Evolutionary conservation across 1,140 invertebrate species (phyloP), one percentile per base, ranked within the genome.

Genomic region (Frieseomelitta varia): DNA sequence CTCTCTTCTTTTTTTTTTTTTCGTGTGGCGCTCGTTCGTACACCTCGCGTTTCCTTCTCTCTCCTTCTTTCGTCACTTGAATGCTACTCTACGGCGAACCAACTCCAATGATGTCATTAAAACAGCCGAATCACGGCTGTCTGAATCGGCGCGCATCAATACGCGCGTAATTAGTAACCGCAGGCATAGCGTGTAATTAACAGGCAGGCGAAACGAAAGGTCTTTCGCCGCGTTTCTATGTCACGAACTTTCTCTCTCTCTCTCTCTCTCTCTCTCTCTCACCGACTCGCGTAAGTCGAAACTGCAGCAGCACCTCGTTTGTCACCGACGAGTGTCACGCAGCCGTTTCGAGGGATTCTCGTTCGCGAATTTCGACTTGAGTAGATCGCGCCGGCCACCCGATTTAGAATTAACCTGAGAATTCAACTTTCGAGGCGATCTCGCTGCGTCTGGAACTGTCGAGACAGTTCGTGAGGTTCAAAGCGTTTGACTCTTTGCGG

Each of bases 81-180:
- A 78, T 53, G n/a, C 24, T 39, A 47, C 51, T 53, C 30, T 30
- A 30, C 14, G 8, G 0, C 11, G 15, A n/a, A 19, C 19, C n/a
- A 27, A 19, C n/a, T 56, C 39, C 39, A 47, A 63, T 24, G 61
- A 58, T 61, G 19, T 77, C 81, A 77, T 83, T 77, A 77, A 83
- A 69, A 77, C n/a, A 53, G 34, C 24, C 56, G 58, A 55, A 39
- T 65, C 79, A 8, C 27, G 53, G 27, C 24, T 47, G 39, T 47
- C 53, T n/a, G 34, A 83, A 83, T 15, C 21, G 53, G 58, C 34
- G 81, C 27, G 65, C 65, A 56, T 69, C 81, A 53, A 83, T 83
- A 71, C 55, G 39, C 72, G 51, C 47, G 72, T 82, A 82, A 82
- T 82, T 82, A 82, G 75, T 83, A 83, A 83, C 74, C 55, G n/a